These are phyloP conservation scores for Pitangus sulphuratus DNA, from an alignment of 2,797 vertebrate species.

Conservation along the genomic window DNA sequence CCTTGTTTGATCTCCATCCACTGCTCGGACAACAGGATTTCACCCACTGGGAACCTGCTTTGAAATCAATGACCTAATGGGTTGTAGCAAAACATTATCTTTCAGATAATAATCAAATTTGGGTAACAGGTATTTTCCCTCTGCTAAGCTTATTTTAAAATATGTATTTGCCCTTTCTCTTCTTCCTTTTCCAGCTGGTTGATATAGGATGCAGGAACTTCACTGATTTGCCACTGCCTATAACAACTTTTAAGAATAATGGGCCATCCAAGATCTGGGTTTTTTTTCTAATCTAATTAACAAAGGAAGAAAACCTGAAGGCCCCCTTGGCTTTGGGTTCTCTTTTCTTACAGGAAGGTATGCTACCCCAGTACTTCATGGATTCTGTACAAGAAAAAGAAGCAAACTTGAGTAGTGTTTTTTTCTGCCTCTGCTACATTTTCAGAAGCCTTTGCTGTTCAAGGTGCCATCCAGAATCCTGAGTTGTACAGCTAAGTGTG, in stretches of 20 bases:
- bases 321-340: neutral
- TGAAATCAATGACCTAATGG: neutral
- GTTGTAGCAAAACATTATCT: neutral
- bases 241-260: neutral
- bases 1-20: neutral
- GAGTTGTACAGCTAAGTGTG: neutral
- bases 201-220: neutral
- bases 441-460: neutral
- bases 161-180: neutral
- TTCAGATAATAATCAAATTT: neutral
- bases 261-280: neutral
- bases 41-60: neutral
- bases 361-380: neutral
- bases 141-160: neutral
- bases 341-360: neutral
- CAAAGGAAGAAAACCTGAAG: neutral
- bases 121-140: neutral
- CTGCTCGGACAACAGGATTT: neutral
- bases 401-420: neutral
- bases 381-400: neutral
- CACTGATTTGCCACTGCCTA: neutral
- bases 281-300: neutral
- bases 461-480: neutral
- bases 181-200: neutral
- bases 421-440: neutral